phyloP scores from a whole-genome alignment of 2,888 invertebrate species.

The Falcaria lacertinaria region DNA sequence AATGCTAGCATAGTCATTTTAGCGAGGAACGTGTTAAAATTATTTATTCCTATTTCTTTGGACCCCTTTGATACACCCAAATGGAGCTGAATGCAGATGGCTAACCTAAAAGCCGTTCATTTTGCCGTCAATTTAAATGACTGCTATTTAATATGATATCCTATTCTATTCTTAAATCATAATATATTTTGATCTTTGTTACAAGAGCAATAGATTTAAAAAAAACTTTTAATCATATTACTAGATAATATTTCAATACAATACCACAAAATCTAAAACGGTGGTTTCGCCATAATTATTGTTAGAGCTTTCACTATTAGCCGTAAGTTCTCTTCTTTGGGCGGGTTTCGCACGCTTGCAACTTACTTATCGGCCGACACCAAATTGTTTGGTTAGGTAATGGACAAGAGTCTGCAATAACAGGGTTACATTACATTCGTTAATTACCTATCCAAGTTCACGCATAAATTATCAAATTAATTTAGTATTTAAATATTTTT shows the following conservation, averaged over 20 bases:
- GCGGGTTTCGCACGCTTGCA: slow-evolving; percentile 46
- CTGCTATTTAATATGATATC: too few species aligned
- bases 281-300: not conserved
- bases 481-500: slow-evolving; percentile 19
- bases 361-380: slow-evolving; percentile 58
- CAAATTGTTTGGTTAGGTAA: slow-evolving; percentile 75
- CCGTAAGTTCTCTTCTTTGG: slow-evolving; percentile 29
- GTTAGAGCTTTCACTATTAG: slow-evolving; percentile 18
- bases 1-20: not conserved
- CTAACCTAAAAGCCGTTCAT: not conserved
- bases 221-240: too few species aligned
- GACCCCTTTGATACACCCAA: not conserved
- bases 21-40: not conserved
- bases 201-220: too few species aligned
- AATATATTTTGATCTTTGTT: too few species aligned
- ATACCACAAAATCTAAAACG: too few species aligned
- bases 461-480: slow-evolving; percentile 50
- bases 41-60: not conserved
- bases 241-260: too few species aligned
- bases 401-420: slow-evolving; percentile 37
- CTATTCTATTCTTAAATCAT: too few species aligned
- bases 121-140: not conserved
- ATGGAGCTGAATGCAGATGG: not conserved
- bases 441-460: slow-evolving; percentile 64
- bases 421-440: slow-evolving; percentile 46